Conservation (phyloP, 92 coral and sea anemone species). For the Zoanthus solanderi region DNA sequence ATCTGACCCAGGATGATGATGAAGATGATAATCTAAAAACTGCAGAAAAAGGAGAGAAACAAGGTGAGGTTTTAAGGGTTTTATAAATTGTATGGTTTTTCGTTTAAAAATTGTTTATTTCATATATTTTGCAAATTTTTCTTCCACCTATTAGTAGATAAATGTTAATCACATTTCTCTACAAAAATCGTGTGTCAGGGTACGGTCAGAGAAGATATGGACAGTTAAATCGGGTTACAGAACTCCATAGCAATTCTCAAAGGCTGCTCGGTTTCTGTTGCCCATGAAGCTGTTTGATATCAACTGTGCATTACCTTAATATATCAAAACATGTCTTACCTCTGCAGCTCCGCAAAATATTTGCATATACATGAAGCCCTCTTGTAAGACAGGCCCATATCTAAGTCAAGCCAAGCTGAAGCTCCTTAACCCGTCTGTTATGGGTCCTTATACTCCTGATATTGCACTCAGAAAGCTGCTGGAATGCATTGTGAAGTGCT, state of each 20-base stretch:
- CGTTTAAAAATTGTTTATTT: not conserved
- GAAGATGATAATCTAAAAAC: conserved; percentile 5
- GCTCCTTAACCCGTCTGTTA: conserved; percentile 34
- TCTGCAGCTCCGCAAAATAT: conserved; percentile 35
- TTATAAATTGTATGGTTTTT: too few relatives aligned
- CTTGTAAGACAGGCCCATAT: conserved; percentile 79
- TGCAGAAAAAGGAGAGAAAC: not conserved
- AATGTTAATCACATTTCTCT: too few relatives aligned
- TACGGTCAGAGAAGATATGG: too few relatives aligned
- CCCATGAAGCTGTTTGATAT: too few relatives aligned
- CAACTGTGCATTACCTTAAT: not conserved
- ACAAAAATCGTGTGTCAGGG: too few relatives aligned
- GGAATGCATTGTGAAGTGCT: conserved; percentile 72
- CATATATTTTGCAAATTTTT: too few relatives aligned
- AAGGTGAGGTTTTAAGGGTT: not conserved
- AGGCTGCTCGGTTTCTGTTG: too few relatives aligned
- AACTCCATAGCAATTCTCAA: too few relatives aligned
- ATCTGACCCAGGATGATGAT: conserved; percentile 3
- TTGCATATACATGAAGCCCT: conserved; percentile 63
- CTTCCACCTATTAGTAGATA: too few relatives aligned
- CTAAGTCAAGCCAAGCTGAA: conserved; percentile 56
- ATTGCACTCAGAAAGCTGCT: conserved; percentile 69
- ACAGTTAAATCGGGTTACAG: too few relatives aligned
- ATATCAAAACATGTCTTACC: not conserved
- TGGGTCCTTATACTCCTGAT: conserved; percentile 76